phyloP scores from a whole-genome alignment of 2,797 vertebrate genomes.

The Peromyscus nudipes region DNA sequence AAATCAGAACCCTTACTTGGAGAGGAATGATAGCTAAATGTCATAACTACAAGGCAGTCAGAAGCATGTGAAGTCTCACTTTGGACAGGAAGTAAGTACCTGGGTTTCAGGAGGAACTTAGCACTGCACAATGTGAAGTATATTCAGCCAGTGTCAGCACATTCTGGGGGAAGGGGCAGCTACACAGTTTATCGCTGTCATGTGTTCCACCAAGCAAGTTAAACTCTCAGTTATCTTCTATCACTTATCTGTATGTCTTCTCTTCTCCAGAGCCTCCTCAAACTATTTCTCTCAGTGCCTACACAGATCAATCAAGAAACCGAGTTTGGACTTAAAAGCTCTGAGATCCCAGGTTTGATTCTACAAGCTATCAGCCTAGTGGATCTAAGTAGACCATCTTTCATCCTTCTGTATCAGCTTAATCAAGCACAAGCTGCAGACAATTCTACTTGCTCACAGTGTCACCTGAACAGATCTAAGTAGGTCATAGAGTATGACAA shows the following conservation, averaged over 20 bases:
- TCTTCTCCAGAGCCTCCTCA: not conserved
- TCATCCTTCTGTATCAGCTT: not conserved
- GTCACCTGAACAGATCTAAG: conserved; percentile 1
- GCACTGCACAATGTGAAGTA: not conserved
- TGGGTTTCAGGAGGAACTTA: not conserved
- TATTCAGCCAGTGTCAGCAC: not conserved
- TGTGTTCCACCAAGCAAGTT: not conserved
- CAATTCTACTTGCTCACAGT: not conserved
- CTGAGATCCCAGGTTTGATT: not conserved
- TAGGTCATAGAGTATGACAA: not conserved
- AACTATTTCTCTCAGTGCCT: not conserved
- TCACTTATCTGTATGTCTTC: not conserved
- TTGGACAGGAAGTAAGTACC: not conserved
- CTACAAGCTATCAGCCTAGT: not conserved
- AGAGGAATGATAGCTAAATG: not conserved
- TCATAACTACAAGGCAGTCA: not conserved
- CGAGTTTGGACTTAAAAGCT: not conserved
- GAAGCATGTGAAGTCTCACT: not conserved
- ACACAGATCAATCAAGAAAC: not conserved
- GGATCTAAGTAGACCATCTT: not conserved
- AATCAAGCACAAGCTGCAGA: not conserved
- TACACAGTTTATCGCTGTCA: not conserved
- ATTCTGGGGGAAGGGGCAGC: not conserved
- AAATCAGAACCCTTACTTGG: not conserved
- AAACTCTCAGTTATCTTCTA: not conserved